Conservation (phyloP, 2,797 vertebrate species). For the Sparus aurata region DNA sequence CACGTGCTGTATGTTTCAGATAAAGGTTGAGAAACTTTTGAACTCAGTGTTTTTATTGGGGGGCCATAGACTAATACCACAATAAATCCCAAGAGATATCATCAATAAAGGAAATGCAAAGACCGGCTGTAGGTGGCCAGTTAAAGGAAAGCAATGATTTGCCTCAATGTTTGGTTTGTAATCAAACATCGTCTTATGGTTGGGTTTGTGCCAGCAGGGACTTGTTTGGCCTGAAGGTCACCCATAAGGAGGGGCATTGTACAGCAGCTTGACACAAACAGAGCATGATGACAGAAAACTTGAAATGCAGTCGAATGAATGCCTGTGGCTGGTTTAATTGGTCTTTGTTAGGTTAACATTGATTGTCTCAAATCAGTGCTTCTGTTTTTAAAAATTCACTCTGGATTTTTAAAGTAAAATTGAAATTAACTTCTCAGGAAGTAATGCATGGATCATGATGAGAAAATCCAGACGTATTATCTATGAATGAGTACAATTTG, state of each 20-base stretch:
- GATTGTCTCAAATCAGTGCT: neutral
- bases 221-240: constrained; percentile 60
- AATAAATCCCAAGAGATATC: neutral
- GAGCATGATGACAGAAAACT: constrained; percentile 18
- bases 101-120: neutral
- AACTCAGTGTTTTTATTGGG: constrained; percentile 11
- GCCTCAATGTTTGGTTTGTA: constrained; percentile 31
- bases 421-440: neutral
- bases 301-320: constrained; percentile 12
- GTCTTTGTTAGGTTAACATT: neutral
- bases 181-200: constrained; percentile 30
- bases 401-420: neutral
- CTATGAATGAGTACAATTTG: no score
- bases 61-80: neutral
- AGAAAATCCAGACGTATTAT: no score
- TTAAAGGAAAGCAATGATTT: neutral
- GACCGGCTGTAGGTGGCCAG: neutral
- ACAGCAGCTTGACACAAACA: constrained; percentile 36
- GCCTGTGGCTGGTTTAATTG: neutral
- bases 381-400: neutral
- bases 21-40: constrained; percentile 29
- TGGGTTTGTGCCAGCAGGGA: constrained; percentile 29
- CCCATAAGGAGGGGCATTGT: constrained; percentile 35
- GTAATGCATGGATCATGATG: no score
- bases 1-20: neutral